Base-by-base conservation (phyloP, 1,140 invertebrate species). In the Acyrthosiphon pisum region DNA sequence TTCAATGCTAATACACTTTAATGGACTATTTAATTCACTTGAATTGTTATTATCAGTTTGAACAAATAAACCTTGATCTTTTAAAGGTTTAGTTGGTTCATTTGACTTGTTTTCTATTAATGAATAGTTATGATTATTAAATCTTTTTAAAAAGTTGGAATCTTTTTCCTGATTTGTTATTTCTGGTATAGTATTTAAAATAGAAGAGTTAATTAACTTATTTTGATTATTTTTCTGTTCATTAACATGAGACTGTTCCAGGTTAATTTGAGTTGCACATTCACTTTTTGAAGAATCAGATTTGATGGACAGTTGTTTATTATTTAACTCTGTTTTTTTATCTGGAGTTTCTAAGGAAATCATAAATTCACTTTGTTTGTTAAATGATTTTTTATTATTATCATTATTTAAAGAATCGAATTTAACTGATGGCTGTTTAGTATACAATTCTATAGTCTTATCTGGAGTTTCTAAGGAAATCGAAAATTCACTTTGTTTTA, bases 41-140 rank as follows among this genome's bases (percentile, higher is more conserved):
- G 35, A 83, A 7, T 93, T 83, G 18, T 53, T 53, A 50, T 35
- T 93, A 84, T 50, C 18, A 46, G n/a, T 91, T 46, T 50, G 90
- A 81, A 81, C n/a, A 7, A 41, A 30, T 41, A 41, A 84, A 41
- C 20, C 48, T 37, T 46, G 76, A 41, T 53, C 20, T 23, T 23
- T 53, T 44, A 84, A 14, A 92, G 53, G 53, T 50, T 84, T 50
- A 92, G n/a, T 48, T 92, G n/a, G 8, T 50, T 92, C 6, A 35
- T 88, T 50, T 48, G 22, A 50, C 6, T 88, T 88, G 7, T 88
- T 92, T 11, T 92, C 46, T 50, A 41, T 6, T 53, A 35, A 46
- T 50, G 26, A 48, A 83, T 83, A 48, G 35, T 83, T 91, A 35
- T 81, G 46, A 50, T 91, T 91, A 81, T 91, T 81, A 81, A 91